Evolutionary conservation across 2,113 vertebrate genomes (phyloP), one percentile per base, ranked within the genome.

Genomic region (Telmatochromis brachygnathus): DNA sequence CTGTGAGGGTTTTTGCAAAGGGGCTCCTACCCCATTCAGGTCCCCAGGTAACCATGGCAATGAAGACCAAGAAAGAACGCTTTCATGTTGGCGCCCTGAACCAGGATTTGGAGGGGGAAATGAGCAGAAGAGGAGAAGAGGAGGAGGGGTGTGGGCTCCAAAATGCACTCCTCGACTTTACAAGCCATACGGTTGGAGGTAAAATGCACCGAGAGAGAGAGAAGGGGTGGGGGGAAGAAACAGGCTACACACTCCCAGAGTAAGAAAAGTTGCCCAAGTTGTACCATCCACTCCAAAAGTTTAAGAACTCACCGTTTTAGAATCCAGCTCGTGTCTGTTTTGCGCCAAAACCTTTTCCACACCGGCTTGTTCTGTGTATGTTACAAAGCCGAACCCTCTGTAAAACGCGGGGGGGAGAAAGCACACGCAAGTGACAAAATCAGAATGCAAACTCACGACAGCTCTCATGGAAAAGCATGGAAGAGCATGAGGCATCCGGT

Each of bases 291-390:
- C 42, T 35, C 58, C 39, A 47, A 53, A 84, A 47, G 60, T 65
- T 68, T 10, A n/a, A 4, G 1, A 82, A 96, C 98, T 98, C 96
- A 99, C 98, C 96, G 98, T 99, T 96, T 99, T 99, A 90, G 98
- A 99, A 95, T 99, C 98, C 96, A 99, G 91, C 92, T 99, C 98
- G 86, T 99, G 98, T 95, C 98, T 97, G 95, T 98, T 98, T 93
- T 99, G 98, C 83, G 98, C 98, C 97, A 99, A 96, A 93, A 99
- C 98, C 96, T 99, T 98, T 94, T 99, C 98, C 96, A 99, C 98
- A 9, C 98, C 98, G 73, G 97, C 97, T 94, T 99, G 98, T 92
- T 99, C 98, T 95, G 98, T 96, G 96, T 98, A 99, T 65, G 98
- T 99, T 87, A 99, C 98, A 93, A 99, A 99, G 82, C 98, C 98